These are phyloP conservation scores for Aeoliscus strigatus DNA, from an alignment of 2,797 vertebrate species.

Conservation along the genomic window DNA sequence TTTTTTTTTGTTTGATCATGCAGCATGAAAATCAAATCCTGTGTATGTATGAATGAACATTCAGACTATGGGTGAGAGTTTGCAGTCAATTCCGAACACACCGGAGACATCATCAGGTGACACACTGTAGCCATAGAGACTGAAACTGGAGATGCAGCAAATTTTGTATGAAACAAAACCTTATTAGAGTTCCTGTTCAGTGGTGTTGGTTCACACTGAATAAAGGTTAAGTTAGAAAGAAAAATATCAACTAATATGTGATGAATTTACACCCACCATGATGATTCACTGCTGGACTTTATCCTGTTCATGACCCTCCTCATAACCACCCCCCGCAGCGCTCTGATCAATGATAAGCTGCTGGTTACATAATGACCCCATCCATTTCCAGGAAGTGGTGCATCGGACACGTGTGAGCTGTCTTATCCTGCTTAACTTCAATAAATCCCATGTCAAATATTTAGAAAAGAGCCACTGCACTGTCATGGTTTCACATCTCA, in stretches of 20 bases:
- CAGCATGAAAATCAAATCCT: neutral
- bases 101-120: too few relatives aligned
- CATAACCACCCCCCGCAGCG: neutral
- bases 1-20: neutral
- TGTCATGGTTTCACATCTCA: too few relatives aligned
- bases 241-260: constrained; percentile 18
- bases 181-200: too few relatives aligned
- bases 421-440: constrained; percentile 1
- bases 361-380: constrained; percentile 41
- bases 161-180: too few relatives aligned
- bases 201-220: neutral
- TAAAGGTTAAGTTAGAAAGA: neutral
- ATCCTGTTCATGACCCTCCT: constrained; percentile 22
- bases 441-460: neutral
- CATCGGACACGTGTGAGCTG: constrained; percentile 21
- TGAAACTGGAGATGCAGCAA: too few relatives aligned
- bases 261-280: constrained; percentile 29
- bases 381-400: constrained; percentile 26
- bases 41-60: constrained; percentile 5
- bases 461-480: neutral
- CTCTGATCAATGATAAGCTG: constrained; percentile 47
- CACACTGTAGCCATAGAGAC: too few relatives aligned
- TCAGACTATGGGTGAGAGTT: constrained; percentile 3
- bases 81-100: constrained; percentile 3
- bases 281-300: constrained; percentile 44